Evolutionary conservation across 35 echinoderm and acorn worm genomes (phyloP).

Genomic region (Amphiura filiformis): DNA sequence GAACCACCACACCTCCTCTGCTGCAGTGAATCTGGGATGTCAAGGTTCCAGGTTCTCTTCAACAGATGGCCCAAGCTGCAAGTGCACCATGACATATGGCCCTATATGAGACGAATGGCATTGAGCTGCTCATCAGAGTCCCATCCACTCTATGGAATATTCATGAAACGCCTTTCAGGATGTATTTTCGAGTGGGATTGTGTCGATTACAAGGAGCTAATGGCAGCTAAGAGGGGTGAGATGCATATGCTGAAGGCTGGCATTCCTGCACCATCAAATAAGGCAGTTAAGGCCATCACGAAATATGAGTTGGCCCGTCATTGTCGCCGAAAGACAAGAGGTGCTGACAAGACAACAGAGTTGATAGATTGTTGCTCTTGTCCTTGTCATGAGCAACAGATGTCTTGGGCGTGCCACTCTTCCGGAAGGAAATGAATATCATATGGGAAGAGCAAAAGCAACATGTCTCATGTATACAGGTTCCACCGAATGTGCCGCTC

Average conservation of each 20-base stretch:
- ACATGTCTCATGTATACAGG: conserved; percentile 63
- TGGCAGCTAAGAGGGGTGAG: too few relatives aligned
- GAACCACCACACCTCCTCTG: conserved; percentile 52
- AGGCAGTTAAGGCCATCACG: conserved; percentile 2
- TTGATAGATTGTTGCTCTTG: conserved; percentile 32
- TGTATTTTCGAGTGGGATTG: conserved; percentile 72
- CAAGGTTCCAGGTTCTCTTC: too few relatives aligned
- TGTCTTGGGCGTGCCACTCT: conserved; percentile 57
- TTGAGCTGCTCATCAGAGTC: conserved; percentile 48
- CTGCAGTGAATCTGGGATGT: too few relatives aligned
- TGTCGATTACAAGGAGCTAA: too few relatives aligned
- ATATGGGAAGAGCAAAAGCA: conserved; percentile 63
- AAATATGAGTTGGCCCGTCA: conserved; percentile 38
- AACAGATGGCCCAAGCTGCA: conserved; percentile 34
- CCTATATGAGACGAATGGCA: conserved; percentile 66
- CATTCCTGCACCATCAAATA: background rate
- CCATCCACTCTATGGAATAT: conserved; percentile 49
- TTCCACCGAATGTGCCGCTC: conserved; percentile 29
- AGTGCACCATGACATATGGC: conserved; percentile 67
- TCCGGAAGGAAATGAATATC: conserved; percentile 7
- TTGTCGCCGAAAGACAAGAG: conserved; percentile 37
- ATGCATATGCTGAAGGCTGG: too few relatives aligned
- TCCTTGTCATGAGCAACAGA: conserved; percentile 33
- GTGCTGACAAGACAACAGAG: conserved; percentile 28
- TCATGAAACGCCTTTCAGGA: conserved; percentile 32